phyloP scores from a whole-genome alignment of 2,113 vertebrate species.

The Peromyscus californicus region DNA sequence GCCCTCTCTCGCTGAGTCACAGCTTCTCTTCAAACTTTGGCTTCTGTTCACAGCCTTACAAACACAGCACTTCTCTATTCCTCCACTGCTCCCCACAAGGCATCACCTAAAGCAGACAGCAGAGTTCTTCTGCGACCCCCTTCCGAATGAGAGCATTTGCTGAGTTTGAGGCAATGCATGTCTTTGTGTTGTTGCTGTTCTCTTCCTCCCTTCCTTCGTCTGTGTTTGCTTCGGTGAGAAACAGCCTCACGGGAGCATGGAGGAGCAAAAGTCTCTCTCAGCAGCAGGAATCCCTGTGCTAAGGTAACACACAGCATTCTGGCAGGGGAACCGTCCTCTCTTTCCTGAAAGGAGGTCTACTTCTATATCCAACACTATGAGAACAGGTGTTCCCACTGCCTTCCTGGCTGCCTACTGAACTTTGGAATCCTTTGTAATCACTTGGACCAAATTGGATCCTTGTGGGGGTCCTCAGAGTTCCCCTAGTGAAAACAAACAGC shows the following conservation, averaged over 20 bases:
- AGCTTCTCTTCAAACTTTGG: conserved; percentile 6
- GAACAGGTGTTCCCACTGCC: not conserved
- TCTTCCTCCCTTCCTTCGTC: not conserved
- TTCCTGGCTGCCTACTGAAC: conserved; percentile 47
- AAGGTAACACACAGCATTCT: not conserved
- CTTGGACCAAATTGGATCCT: not conserved
- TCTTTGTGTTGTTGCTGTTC: not conserved
- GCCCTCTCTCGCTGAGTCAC: conserved; percentile 88
- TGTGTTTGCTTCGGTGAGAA: not conserved
- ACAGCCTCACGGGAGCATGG: not conserved
- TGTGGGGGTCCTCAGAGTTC: not conserved
- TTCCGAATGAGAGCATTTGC: conserved; percentile 38
- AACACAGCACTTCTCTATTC: not conserved
- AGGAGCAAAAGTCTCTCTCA: not conserved
- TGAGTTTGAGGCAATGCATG: not conserved
- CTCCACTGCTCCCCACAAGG: not conserved
- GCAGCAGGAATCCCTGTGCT: conserved; percentile 11
- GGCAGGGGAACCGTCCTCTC: not conserved
- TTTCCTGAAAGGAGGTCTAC: conserved; percentile 43
- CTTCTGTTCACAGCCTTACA: not conserved
- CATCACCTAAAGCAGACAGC: not conserved
- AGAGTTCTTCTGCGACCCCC: not conserved
- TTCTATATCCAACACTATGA: conserved; percentile 12
- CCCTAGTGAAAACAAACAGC: not conserved
- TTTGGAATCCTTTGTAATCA: conserved; percentile 29